Base-by-base conservation (phyloP, 2,113 vertebrate genomes). In the Forbesichthys agassizii region DNA sequence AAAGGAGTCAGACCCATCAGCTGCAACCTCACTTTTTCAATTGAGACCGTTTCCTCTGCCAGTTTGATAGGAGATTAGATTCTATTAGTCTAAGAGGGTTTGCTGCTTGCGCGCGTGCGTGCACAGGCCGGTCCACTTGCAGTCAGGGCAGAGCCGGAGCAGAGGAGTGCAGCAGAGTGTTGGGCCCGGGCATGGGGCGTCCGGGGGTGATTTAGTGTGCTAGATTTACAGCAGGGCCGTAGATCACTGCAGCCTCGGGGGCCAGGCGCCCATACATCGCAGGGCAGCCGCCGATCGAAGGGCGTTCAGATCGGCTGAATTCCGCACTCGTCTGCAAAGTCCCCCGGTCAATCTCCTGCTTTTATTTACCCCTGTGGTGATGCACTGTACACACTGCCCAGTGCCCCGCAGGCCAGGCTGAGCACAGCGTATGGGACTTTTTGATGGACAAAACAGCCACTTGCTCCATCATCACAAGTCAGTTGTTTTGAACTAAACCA, bases 141-240 rank as follows among this genome's bases (percentile, higher is more conserved):
- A 65, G 65, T 71, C 68, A 48, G 56, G 57, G 27, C 71, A 58
- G 10, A 59, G 27, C 27, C 46, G 63, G 54, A 62, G 61, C 49
- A 54, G 46, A 16, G 55, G 3, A 18, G 6, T 42, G 47, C 61
- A 55, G 61, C 55, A 20, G 60, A 8, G 77, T 33, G 67, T 65
- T 71, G 48, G 49, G 11, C 56, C 66, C 68, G 63, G 67, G 46
- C 54, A 11, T 48, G 51, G 70, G 75, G 64, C 9, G 68, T 20
- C 48, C 4, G 13, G 68, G 72, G 63, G 61, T 91, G 88, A 91
- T 91, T 91, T 90, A 90, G 81, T 75, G 71, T 65, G 66, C 4
- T 69, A 61, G 86, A 89, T 88, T 89, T 91, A 83, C 80, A n/a
- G 59, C 68, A 68, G 77, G 64, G 59, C 78, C 68, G 74, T 86